These are phyloP conservation scores for Danio kyathit DNA, from an alignment of 2,797 vertebrate species.

Conservation along the genomic window DNA sequence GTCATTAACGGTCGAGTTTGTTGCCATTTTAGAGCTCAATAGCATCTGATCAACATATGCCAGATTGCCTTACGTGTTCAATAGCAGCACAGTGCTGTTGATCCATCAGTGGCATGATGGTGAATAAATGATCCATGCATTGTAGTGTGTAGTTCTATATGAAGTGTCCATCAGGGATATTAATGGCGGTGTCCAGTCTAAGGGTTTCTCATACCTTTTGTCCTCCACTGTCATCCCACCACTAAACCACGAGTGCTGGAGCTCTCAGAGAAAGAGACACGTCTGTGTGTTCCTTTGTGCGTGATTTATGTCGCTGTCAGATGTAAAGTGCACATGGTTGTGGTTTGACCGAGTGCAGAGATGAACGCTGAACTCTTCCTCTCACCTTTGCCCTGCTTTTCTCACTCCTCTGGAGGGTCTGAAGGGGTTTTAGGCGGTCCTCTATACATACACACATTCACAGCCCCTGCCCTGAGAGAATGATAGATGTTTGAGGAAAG, in stretches of 20 bases:
- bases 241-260: not conserved
- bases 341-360: slow-evolving; percentile 1
- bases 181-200: not conserved
- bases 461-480: slow-evolving; percentile 22
- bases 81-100: not conserved
- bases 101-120: not conserved
- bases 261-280: slow-evolving; percentile 10
- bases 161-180: not conserved
- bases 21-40: not conserved
- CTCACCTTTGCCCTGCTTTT: slow-evolving; percentile 28
- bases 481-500: slow-evolving; percentile 52
- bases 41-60: not conserved
- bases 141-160: not conserved
- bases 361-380: slow-evolving; percentile 44
- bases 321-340: slow-evolving; percentile 15
- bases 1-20: no score
- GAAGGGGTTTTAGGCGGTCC: not conserved
- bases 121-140: not conserved
- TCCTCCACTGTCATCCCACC: not conserved
- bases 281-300: slow-evolving; percentile 24
- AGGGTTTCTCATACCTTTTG: not conserved
- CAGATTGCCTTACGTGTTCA: not conserved
- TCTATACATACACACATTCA: slow-evolving; percentile 33
- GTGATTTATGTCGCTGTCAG: slow-evolving; percentile 30
- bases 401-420: slow-evolving; percentile 19